phyloP scores from a whole-genome alignment of 2,113 vertebrate species.

The Epinephelus fuscoguttatus region DNA sequence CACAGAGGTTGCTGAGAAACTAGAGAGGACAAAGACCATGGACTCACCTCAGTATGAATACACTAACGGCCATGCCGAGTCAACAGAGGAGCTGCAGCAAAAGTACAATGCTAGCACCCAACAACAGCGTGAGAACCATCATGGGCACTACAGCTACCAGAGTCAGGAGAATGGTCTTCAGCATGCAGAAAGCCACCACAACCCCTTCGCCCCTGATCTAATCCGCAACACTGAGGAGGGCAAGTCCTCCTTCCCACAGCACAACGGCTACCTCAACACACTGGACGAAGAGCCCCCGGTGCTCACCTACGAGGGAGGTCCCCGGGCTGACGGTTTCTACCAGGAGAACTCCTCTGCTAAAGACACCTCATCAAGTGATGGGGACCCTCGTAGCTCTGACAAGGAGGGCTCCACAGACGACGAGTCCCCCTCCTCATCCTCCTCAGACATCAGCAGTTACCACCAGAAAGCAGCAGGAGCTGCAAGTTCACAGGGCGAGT shows the following conservation, averaged over 20 bases:
- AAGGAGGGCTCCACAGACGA: slow-evolving; percentile 86
- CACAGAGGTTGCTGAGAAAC: slow-evolving; percentile 83
- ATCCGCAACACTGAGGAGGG: slow-evolving; percentile 79
- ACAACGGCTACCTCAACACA: slow-evolving; percentile 80
- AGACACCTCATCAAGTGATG: slow-evolving; percentile 84
- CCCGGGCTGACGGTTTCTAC: slow-evolving; percentile 73
- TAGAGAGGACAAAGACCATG: slow-evolving; percentile 77
- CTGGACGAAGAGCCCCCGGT: slow-evolving; percentile 84
- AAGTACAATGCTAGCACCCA: slow-evolving; percentile 43
- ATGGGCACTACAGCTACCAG: slow-evolving; percentile 54
- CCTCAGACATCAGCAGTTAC: slow-evolving; percentile 79
- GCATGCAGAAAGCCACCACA: slow-evolving; percentile 63
- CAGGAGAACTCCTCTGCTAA: slow-evolving; percentile 81
- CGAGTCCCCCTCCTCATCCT: slow-evolving; percentile 80
- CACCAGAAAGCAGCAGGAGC: slow-evolving; percentile 61
- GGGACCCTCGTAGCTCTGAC: slow-evolving; percentile 84
- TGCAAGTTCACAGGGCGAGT: slow-evolving; percentile 51
- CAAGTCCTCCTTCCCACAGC: slow-evolving; percentile 73
- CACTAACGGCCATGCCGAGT: slow-evolving; percentile 45
- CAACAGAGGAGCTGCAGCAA: slow-evolving; percentile 61
- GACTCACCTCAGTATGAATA: slow-evolving; percentile 79
- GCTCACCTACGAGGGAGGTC: slow-evolving; percentile 82
- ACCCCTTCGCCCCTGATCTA: slow-evolving; percentile 81
- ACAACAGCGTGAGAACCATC: slow-evolving; percentile 57
- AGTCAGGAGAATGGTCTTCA: slow-evolving; percentile 55